Evolutionary conservation across 2,113 vertebrate genomes (phyloP).

Genomic region (Sardina pilchardus): DNA sequence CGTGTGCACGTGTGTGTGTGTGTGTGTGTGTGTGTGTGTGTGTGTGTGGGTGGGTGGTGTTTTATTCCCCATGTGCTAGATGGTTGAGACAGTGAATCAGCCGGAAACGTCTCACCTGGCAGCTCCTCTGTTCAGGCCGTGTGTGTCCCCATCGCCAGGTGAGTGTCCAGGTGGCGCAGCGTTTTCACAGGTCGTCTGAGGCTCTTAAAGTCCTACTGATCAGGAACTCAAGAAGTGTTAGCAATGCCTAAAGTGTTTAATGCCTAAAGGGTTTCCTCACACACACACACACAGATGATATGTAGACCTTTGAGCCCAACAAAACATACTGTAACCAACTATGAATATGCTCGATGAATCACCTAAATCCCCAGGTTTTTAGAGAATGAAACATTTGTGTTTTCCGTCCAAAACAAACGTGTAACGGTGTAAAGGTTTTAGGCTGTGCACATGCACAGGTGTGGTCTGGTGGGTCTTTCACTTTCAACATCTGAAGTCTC

Average conservation of each 20-base stretch:
- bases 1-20: no score
- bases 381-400: not conserved
- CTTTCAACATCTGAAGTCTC: not conserved
- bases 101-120: not conserved
- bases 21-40: no score
- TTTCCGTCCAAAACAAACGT: slow-evolving; percentile 5
- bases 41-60: not conserved
- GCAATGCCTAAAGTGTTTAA: not conserved
- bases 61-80: not conserved
- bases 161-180: not conserved
- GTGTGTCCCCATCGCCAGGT: slow-evolving; percentile 18
- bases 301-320: not conserved
- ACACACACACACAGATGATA: not conserved
- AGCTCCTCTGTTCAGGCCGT: not conserved
- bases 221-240: not conserved
- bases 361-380: not conserved
- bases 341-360: not conserved
- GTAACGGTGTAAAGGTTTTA: not conserved
- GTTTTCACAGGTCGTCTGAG: not conserved
- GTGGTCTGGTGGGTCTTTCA: slow-evolving; percentile 21
- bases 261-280: not conserved
- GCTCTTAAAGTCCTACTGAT: not conserved
- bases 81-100: not conserved
- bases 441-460: not conserved
- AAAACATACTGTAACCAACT: not conserved